phyloP scores from a whole-genome alignment of 2,888 invertebrate species.

The Chironomus riparius region DNA sequence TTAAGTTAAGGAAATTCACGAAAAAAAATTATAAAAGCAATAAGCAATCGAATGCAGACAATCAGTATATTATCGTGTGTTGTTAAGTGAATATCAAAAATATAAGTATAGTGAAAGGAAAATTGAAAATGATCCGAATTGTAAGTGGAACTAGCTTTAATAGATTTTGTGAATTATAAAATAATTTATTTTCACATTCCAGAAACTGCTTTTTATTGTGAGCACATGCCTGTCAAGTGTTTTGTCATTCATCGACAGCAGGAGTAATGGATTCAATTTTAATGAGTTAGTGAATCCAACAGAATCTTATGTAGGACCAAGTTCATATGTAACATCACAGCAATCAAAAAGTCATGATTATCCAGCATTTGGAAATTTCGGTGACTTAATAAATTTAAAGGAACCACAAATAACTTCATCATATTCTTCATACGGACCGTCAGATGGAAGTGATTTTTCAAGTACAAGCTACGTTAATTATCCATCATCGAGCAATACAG shows the following conservation, averaged over 20 bases:
- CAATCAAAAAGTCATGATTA: background rate
- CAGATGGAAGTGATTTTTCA: background rate
- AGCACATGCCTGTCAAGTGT: background rate
- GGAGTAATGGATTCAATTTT: background rate
- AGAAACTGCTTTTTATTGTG: background rate
- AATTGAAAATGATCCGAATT: too few species aligned
- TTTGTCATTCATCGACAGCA: background rate
- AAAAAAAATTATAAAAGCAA: too few species aligned
- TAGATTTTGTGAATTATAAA: too few species aligned
- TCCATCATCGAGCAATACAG: background rate
- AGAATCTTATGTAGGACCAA: background rate
- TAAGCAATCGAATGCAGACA: too few species aligned
- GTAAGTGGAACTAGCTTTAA: too few species aligned
- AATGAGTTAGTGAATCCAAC: background rate
- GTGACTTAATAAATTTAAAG: background rate
- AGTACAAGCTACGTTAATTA: background rate
- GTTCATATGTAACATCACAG: background rate
- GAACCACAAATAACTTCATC: constrained; percentile 4
- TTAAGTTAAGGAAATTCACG: too few species aligned
- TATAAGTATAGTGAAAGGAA: too few species aligned
- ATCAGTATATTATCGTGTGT: too few species aligned
- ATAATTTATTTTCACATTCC: too few species aligned
- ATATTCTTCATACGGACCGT: background rate
- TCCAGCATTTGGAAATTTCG: constrained; percentile 11
- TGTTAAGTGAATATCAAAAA: too few species aligned